Evolutionary conservation across 2,113 vertebrate genomes (phyloP).

Genomic region (Murina feae): DNA sequence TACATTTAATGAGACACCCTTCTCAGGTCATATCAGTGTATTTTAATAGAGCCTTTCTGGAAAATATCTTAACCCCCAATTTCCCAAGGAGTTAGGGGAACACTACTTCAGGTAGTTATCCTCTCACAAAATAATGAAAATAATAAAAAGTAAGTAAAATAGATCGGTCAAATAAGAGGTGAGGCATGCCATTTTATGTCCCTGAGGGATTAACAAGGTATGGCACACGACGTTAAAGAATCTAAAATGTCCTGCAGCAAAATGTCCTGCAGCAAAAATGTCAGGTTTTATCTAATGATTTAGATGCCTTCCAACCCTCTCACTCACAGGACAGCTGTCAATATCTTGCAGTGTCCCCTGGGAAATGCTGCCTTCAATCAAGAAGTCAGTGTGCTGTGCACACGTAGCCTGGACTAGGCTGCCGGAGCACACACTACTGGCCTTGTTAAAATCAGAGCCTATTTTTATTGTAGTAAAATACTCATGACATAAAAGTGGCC

Average conservation of each 20-base stretch:
- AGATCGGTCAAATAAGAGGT: not conserved
- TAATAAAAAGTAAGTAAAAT: not conserved
- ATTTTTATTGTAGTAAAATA: not conserved
- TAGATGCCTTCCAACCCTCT: no score
- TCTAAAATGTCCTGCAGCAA: not conserved
- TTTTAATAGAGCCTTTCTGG: conserved; percentile 34
- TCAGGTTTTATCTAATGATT: not conserved
- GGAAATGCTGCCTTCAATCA: not conserved
- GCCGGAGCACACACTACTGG: rapidly evolving
- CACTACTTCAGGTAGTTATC: not conserved
- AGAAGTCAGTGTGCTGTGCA: not conserved
- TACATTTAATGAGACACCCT: conserved; percentile 55
- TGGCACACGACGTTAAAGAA: not conserved
- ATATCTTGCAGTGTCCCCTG: not conserved
- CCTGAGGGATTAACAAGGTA: not conserved
- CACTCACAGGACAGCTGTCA: rapidly evolving
- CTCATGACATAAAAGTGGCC: not conserved
- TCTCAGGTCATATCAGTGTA: not conserved
- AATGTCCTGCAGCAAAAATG: not conserved
- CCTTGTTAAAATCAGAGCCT: not conserved
- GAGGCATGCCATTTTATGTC: rapidly evolving
- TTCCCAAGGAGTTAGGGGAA: not conserved
- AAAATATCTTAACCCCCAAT: not conserved
- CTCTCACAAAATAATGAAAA: not conserved
- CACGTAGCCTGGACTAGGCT: rapidly evolving